A percentile compares a stretch with the other conserved stretches of the same genome.
Evolutionary conservation across 1,140 invertebrate species (phyloP).

Genomic region (Proctacanthus coquilletti): DNA sequence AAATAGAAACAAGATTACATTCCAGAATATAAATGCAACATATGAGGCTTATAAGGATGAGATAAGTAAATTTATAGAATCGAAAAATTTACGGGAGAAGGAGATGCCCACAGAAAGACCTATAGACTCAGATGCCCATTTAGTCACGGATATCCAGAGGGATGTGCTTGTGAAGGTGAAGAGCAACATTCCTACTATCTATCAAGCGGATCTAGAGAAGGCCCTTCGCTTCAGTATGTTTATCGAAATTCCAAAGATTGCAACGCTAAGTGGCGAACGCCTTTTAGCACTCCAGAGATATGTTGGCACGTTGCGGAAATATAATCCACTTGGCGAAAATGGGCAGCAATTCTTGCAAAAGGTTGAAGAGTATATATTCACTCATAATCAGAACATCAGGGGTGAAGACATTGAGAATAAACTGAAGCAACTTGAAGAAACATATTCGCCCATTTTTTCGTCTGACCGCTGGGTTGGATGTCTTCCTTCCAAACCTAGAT

Average conservation of each 20-base stretch:
- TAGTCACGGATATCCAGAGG: neutral
- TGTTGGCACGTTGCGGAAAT: slow-evolving; percentile 45
- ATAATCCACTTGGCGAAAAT: slow-evolving; percentile 33
- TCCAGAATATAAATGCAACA: neutral
- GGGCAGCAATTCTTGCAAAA: slow-evolving; percentile 44
- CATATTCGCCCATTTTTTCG: slow-evolving; percentile 13
- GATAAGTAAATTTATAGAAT: slow-evolving; percentile 15
- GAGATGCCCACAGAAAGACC: slow-evolving; percentile 3
- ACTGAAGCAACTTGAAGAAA: slow-evolving; percentile 13
- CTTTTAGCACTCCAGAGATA: slow-evolving; percentile 57
- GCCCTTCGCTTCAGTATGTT: slow-evolving; percentile 61
- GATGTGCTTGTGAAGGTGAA: slow-evolving; percentile 5
- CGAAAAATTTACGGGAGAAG: slow-evolving; percentile 21
- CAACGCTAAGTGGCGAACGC: slow-evolving; percentile 49
- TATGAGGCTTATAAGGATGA: slow-evolving; percentile 10
- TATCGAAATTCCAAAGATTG: slow-evolving; percentile 60
- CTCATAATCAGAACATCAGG: slow-evolving; percentile 14
- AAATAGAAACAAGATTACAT: too few species aligned
- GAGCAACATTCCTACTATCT: slow-evolving; percentile 34
- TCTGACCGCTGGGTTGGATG: slow-evolving; percentile 61
- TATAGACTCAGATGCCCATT: neutral
- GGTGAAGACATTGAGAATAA: slow-evolving; percentile 20
- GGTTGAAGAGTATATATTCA: slow-evolving; percentile 16
- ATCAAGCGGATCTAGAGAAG: slow-evolving; percentile 74
- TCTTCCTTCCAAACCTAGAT: slow-evolving; percentile 35